Evolutionary conservation across 2,888 invertebrate genomes (phyloP).

Genomic region (Drosophila quinaria): DNA sequence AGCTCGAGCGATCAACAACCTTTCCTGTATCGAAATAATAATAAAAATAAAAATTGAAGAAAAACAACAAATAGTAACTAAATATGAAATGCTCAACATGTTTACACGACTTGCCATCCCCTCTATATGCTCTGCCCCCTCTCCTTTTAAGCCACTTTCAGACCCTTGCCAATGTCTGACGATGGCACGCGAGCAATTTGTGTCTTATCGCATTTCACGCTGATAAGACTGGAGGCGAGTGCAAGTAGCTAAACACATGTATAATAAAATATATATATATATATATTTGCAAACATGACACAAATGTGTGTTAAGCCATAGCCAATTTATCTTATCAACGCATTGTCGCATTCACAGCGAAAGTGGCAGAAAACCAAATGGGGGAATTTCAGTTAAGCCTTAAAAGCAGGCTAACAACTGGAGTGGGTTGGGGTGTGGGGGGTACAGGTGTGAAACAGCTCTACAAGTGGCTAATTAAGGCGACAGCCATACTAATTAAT

Average conservation of each 20-base stretch:
- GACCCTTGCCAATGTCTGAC: slow-evolving; percentile 1
- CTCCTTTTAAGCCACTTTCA: not conserved
- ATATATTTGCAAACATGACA: slow-evolving; percentile 46
- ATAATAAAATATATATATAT: not conserved
- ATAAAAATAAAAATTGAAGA: slow-evolving; percentile 1
- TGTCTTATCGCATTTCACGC: slow-evolving; percentile 55
- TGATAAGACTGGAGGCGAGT: slow-evolving; percentile 50
- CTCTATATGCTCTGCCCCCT: not conserved
- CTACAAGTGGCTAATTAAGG: slow-evolving; percentile 47
- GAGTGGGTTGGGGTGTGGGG: not conserved
- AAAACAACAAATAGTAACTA: slow-evolving; percentile 50
- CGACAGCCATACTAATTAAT: slow-evolving; percentile 30
- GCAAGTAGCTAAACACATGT: slow-evolving; percentile 33
- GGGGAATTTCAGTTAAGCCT: not conserved
- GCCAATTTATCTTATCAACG: slow-evolving; percentile 67
- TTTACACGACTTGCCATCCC: slow-evolving; percentile 28
- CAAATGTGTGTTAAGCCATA: slow-evolving; percentile 61
- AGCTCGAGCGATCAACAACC: slow-evolving; percentile 66
- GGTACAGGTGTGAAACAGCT: slow-evolving; percentile 23
- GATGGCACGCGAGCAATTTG: slow-evolving; percentile 68
- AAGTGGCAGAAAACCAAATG: slow-evolving; percentile 37
- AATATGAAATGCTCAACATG: slow-evolving; percentile 27
- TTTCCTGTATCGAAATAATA: slow-evolving; percentile 24
- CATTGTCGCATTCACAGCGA: slow-evolving; percentile 39
- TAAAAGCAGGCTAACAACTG: not conserved